Evolutionary conservation across 2,888 invertebrate genomes (phyloP), one percentile per base, ranked within the genome.

Genomic region (Mechanitis messenoides): DNA sequence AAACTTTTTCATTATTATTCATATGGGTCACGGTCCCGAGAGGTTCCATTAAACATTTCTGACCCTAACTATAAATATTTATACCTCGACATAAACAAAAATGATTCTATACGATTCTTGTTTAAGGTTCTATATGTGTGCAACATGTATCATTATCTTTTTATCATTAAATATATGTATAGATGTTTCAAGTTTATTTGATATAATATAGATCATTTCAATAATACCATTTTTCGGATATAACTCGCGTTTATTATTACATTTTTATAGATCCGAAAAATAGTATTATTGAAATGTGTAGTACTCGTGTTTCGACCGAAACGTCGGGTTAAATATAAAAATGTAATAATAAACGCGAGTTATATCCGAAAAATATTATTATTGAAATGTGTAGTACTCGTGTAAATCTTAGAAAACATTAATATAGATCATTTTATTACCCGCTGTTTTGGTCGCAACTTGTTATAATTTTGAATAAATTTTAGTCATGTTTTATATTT

Each of bases 21-120:
- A 61, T 56, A 53, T 46, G 57, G 45, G 45, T n/a, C 38, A 45
- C 53, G 42, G 33, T 53, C 12, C 55, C 42, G 38, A 42, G 20
- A n/a, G 56, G 12, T 28, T 42, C 60, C 54, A 57, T 59, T 62
- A 58, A 42, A 45, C n/a, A 45, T 11, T 58, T 33, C 53, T 50
- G 50, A 50, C 50, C 50, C 50, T 33, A 42, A 53, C 46, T 60
- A 67, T 71, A 69, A 70, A 71, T 71, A 71, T 71, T 71, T 70
- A 71, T 69, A 28, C 55, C 50, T 38, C 50, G 9, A 55, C 61
- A 58, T 55, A 63, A 59, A 67, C 67, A 64, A 64, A 63, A 59
- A 66, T 66, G 64, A 60, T 66, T 64, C 63, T 62, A 64, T 63
- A 63, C 33, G 58, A 63, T 59, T 45, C 31, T 53, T 42, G 56